Evolutionary conservation across 2,113 vertebrate species (phyloP), one percentile per base, ranked within the genome.

Genomic region (Trichechus manatus): DNA sequence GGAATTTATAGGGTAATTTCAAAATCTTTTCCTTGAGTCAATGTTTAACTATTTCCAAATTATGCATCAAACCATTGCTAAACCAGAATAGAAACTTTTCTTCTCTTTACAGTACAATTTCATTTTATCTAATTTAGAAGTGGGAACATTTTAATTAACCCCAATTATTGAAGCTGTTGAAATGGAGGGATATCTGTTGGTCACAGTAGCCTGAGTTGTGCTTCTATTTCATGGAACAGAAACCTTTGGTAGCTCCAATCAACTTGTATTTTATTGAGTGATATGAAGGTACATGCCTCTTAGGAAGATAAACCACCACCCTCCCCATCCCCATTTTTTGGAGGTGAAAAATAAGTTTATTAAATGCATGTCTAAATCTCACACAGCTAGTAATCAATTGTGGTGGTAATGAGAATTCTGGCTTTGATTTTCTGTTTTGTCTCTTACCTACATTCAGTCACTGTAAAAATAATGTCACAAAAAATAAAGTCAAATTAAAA

Each of bases 1-100:
- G 19, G 9, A 86, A 96, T 56, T 83, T 3, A 77, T 27, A 93
- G 25, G 20, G 14, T 36, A 94, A 81, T 92, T 22, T 85, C 4
- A 95, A 80, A 94, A 63, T 92, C 33, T 56, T 89, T 87, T 95
- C 75, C 70, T 91, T 90, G 61, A 94, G 23, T 96, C 47, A 78
- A 4, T 90, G 29, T 89, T 95, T 90, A 90, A 42, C 87, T 86
- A 77, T 96, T 86, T 33, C 36, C 5, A 77, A 84, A 64, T 36
- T 89, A 64, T 77, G 59, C 53, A 64, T 91, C 19, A 2, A 95
- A 70, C 7, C 23, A 44, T n/a, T 82, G 79, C 47, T 87, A 93
- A 94, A 22, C 10, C 33, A 87, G 20, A 92, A 90, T 33, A 84
- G 74, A 89, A 87, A 15, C 8, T 63, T n/a, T n/a, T 85, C 31